phyloP scores from a whole-genome alignment of 2,113 vertebrate species.

The Daboia siamensis region DNA sequence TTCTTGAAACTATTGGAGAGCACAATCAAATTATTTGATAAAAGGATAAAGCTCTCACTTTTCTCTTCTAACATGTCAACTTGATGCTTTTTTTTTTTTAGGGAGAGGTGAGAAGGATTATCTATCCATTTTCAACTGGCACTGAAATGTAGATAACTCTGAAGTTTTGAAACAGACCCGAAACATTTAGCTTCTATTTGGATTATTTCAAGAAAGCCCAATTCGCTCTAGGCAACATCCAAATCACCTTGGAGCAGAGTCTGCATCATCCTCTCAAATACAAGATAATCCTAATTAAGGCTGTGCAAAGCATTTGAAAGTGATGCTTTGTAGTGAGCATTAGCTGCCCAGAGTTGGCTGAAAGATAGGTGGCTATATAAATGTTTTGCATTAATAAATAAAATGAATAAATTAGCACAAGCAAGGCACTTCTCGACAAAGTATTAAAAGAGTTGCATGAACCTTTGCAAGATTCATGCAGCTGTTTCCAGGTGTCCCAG shows the following conservation, averaged over 20 bases:
- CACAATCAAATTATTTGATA: background rate
- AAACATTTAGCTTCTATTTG: background rate
- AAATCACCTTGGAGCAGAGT: background rate
- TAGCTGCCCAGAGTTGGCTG: background rate
- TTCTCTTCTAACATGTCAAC: background rate
- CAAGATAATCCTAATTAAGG: background rate
- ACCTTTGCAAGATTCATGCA: background rate
- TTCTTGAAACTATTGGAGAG: background rate
- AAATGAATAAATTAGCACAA: background rate
- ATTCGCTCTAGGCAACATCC: background rate
- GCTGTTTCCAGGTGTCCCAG: background rate
- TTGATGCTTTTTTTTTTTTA: background rate
- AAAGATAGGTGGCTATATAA: background rate
- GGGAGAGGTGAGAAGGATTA: background rate
- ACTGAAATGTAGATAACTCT: background rate
- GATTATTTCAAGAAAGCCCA: background rate
- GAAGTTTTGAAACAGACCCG: background rate
- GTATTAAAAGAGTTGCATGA: background rate
- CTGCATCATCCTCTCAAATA: background rate
- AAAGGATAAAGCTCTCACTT: background rate
- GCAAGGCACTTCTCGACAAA: background rate
- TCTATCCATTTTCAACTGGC: background rate
- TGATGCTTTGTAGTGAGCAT: background rate
- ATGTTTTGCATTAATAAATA: background rate
- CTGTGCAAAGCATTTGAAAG: background rate